Conservation (phyloP, 2,888 invertebrate species). For the Malthinus flaveolus region DNA sequence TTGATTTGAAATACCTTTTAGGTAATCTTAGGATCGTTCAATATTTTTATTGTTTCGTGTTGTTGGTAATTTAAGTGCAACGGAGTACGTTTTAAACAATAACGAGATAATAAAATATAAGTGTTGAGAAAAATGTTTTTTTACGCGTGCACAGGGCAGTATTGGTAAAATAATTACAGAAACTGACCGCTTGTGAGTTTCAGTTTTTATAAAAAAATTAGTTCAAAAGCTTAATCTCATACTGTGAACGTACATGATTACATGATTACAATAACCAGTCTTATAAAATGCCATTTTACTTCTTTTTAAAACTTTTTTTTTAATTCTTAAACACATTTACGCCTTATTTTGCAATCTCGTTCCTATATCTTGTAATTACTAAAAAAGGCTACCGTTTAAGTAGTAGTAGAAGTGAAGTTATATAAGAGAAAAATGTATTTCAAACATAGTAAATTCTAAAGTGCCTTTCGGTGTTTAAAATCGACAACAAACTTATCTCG, state of each 20-base stretch:
- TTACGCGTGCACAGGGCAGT: no score
- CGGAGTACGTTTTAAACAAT: no score
- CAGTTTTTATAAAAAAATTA: conserved; percentile 5
- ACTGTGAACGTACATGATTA: conserved; percentile 13
- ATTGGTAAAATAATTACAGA: no score
- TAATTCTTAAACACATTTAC: background rate
- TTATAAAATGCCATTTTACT: conserved; percentile 4
- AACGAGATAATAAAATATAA: no score
- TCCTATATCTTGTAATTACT: background rate
- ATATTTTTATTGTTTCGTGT: no score
- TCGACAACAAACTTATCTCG: conserved; percentile 1
- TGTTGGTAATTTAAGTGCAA: no score
- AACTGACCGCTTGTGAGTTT: no score
- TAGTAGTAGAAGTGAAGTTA: no score
- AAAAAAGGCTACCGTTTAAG: background rate
- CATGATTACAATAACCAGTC: conserved; percentile 20
- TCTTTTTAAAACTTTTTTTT: background rate
- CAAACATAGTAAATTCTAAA: background rate
- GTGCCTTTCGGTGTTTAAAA: conserved; percentile 4
- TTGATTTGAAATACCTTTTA: conserved; percentile 21
- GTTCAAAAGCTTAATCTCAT: conserved; percentile 4
- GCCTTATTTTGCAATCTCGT: background rate
- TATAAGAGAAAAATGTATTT: no score
- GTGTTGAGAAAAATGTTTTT: no score
- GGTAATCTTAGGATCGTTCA: conserved; percentile 14